Evolutionary conservation across 2,888 invertebrate species (phyloP), one percentile per base, ranked within the genome.

Genomic region (Pheosia tremula): DNA sequence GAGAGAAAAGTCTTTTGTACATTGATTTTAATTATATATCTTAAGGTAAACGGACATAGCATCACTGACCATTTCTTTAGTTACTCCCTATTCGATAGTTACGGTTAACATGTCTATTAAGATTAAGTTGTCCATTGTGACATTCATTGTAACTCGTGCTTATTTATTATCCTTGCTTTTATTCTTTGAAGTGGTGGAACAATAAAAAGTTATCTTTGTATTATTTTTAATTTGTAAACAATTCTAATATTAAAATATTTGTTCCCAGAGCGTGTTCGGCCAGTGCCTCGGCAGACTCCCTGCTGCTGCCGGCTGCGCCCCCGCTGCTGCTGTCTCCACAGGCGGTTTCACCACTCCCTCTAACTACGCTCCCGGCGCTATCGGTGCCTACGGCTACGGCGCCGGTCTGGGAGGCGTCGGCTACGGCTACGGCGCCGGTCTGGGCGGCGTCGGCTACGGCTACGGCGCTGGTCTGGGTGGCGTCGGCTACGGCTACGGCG

Each of bases 401-500:
- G 50, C 50, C 24, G 50, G 13, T 50, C 24, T 24, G 5, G 13
- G 49, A n/a, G 13, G 13, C 5, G 1, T 24, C 24, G 50, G 24
- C 7, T 50, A 13, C 7, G 78, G 78, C 58, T 61, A 50, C 24
- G 80, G 78, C 5, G 24, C 24, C 3, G 47, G 50, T 24, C 59
- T 64, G 54, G 81, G 80, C 6, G 71, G 78, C 56, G 67, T 77
- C 47, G 45, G 72, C 67, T 47, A n/a, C n/a, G n/a, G n/a, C n/a
- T 24, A 50, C 3, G 74, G 78, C 11, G 69, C 62, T 13, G 83
- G 81, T 53, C 24, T 13, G 13, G 13, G 49, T 13, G 13, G 13
- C 13, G 1, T 24, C 24, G 50, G 72, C 83, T 47, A 69, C 49
- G 49, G 49, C 6, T 49, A 49, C 49, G n/a, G 49, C 49, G 24